Evolutionary conservation across 2,797 vertebrate genomes (phyloP).

Genomic region (Poecile montanus): DNA sequence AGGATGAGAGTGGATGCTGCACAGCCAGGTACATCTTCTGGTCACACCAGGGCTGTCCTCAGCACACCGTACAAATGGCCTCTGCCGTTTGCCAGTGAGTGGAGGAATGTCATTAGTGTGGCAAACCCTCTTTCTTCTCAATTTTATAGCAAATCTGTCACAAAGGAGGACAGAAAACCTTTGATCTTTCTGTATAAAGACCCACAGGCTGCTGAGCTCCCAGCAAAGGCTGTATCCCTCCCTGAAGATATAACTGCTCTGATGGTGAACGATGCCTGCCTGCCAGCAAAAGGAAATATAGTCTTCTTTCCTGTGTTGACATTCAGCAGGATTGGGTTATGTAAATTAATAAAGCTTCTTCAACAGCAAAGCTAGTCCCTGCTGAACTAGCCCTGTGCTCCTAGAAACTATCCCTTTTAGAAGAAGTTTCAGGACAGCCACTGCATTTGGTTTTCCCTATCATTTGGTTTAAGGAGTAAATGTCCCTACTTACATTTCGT

Average conservation of each 20-base stretch:
- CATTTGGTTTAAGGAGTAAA: not conserved
- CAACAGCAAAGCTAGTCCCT: not conserved
- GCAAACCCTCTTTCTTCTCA: not conserved
- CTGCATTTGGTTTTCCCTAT: not conserved
- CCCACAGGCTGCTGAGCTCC: rapidly evolving
- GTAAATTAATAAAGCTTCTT: not conserved
- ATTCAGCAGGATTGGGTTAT: not conserved
- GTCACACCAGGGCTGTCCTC: not conserved
- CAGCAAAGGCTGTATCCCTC: not conserved
- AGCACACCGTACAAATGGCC: not conserved
- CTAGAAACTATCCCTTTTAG: not conserved
- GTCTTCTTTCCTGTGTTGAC: not conserved
- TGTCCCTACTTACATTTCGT: not conserved
- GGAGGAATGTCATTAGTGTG: not conserved
- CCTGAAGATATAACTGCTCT: not conserved
- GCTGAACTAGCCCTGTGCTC: not conserved
- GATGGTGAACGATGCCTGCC: not conserved
- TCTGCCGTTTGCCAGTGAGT: not conserved
- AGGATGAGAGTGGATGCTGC: not conserved
- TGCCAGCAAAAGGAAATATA: not conserved
- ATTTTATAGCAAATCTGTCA: not conserved
- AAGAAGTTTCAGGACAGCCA: not conserved
- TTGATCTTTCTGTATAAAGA: not conserved
- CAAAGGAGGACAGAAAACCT: not conserved
- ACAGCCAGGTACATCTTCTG: not conserved